Evolutionary conservation across 2,888 invertebrate genomes (phyloP).

Genomic region (Cosmia trapezina): DNA sequence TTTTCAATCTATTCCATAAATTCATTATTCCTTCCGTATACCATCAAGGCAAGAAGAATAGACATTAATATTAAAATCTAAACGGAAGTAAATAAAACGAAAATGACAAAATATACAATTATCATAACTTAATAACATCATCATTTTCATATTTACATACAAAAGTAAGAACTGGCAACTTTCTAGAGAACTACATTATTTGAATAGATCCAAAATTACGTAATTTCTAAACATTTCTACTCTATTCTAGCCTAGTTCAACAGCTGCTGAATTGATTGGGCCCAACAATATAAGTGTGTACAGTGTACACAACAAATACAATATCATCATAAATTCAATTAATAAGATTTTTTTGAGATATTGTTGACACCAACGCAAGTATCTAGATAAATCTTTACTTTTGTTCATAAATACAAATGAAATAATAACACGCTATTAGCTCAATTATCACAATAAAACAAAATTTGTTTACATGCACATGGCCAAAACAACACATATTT

Average conservation of each 20-base stretch:
- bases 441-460: constrained; percentile 69
- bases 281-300: constrained; percentile 17
- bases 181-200: not conserved
- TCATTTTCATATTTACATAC: constrained; percentile 72
- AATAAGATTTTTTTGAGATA: constrained; percentile 1
- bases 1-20: constrained; percentile 50
- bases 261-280: not conserved
- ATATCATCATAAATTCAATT: not conserved
- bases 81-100: constrained; percentile 53
- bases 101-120: constrained; percentile 79
- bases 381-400: constrained; percentile 50
- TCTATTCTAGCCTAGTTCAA: not conserved
- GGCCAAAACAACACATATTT: constrained; percentile 26
- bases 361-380: constrained; percentile 14
- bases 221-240: not conserved
- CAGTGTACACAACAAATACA: constrained; percentile 2
- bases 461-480: constrained; percentile 36
- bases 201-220: not conserved
- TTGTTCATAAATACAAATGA: constrained; percentile 65
- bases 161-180: constrained; percentile 59
- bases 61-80: constrained; percentile 55
- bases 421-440: constrained; percentile 45
- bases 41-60: constrained; percentile 50
- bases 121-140: constrained; percentile 65
- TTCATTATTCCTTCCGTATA: constrained; percentile 48